Base-by-base conservation (phyloP, 1,140 invertebrate species). In the Apis cerana region DNA sequence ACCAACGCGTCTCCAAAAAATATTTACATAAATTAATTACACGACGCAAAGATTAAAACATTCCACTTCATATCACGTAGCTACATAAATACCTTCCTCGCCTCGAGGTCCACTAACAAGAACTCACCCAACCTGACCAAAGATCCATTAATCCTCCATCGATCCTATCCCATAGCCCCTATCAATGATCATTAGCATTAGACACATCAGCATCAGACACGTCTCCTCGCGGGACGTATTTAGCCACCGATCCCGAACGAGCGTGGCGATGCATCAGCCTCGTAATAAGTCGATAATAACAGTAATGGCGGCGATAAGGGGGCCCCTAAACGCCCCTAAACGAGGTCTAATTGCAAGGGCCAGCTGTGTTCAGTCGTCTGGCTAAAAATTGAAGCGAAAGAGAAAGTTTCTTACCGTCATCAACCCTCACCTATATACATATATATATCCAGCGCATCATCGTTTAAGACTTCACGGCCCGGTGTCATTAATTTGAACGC, bases 281-380 rank as follows among this genome's bases (percentile, higher is more conserved):
- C 88, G 91, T 94, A 94, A 94, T 93, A 93, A 94, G 92, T 92
- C 92, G 93, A 94, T 94, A 94, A 94, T 94, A 92, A 91, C 91
- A 90, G 90, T 92, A 93, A 93, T 93, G 91, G 91, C 88, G 12
- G 83, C 92, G 92, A 93, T 93, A 93, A 94, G 90, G 85, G 89
- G 87, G 58, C 50, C 86, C 88, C 90, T 94, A 94, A 94, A 94
- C 91, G 92, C 87, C 90, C 88, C 88, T 93, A 94, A 94, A 94
- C 90, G 92, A 93, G 92, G 91, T 85, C 90, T 94, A 94, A 94
- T 94, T 94, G 90, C 83, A 91, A 27, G 83, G 75, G 75, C 89
- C 89, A 75, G 85, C 71, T 87, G 81, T 15, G 68, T 56, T 75
- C 67, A 85, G 77, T 33, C 2, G 56, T 17, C 12, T 68, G 15